Evolutionary conservation across 1,140 invertebrate genomes (phyloP).

Genomic region (Conopomorpha cramerella): DNA sequence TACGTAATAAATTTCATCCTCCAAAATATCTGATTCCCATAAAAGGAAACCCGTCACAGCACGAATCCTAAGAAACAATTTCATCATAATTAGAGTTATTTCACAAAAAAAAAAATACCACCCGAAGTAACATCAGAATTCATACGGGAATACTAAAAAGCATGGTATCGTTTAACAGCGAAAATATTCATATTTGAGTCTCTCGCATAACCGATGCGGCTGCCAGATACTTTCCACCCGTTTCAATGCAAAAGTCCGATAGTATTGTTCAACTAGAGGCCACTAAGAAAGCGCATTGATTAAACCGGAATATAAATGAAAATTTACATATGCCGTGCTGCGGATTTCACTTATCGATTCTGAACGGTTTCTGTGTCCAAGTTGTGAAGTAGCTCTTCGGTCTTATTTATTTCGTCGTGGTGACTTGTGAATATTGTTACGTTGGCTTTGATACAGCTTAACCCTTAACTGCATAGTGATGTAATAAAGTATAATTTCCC

Average conservation of each 20-base stretch:
- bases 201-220: slow-evolving; percentile 15
- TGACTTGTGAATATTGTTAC: not conserved
- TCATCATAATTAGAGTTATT: too few relatives aligned
- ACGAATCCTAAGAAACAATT: too few relatives aligned
- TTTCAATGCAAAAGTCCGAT: slow-evolving; percentile 32
- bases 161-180: too few relatives aligned
- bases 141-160: too few relatives aligned
- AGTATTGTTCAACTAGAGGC: slow-evolving; percentile 31
- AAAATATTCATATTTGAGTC: not conserved
- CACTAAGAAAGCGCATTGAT: slow-evolving; percentile 33
- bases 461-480: too few relatives aligned
- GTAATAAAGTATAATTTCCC: too few relatives aligned
- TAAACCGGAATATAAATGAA: slow-evolving; percentile 42
- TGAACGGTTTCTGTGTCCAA: not conserved
- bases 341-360: slow-evolving; percentile 34
- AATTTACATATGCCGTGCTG: slow-evolving; percentile 48
- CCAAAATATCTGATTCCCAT: too few relatives aligned
- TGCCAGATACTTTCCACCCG: slow-evolving; percentile 22
- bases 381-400: not conserved
- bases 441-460: not conserved
- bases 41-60: too few relatives aligned
- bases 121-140: too few relatives aligned
- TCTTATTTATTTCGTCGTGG: not conserved
- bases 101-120: too few relatives aligned
- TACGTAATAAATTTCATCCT: too few relatives aligned